phyloP scores from a whole-genome alignment of 2,113 vertebrate species.

The Anoura caudifer region DNA sequence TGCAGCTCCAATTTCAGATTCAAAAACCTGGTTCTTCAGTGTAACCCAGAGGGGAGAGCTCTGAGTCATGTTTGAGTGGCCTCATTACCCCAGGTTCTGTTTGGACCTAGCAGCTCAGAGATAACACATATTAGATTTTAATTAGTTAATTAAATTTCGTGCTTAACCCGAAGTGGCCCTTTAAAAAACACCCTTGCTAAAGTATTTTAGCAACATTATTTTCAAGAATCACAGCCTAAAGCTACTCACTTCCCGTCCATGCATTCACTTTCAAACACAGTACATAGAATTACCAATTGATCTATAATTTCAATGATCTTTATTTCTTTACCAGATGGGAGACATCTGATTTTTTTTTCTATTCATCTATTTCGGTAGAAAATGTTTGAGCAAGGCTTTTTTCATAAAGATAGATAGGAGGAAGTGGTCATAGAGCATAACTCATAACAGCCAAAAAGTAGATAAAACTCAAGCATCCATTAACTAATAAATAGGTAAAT shows the following conservation, averaged over 20 bases:
- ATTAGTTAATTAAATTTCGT: constrained; percentile 18
- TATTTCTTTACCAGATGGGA: not conserved
- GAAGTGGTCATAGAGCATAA: not conserved
- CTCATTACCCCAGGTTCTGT: not conserved
- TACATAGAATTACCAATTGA: not conserved
- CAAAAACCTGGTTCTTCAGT: not conserved
- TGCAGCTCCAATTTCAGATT: not conserved
- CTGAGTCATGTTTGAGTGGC: not conserved
- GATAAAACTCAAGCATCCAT: not conserved
- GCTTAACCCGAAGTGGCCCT: not conserved
- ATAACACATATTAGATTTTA: not conserved
- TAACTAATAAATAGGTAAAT: not conserved
- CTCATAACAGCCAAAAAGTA: not conserved
- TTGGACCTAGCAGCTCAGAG: not conserved
- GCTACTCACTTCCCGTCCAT: not conserved
- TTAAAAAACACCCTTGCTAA: not conserved
- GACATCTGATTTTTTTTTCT: not conserved
- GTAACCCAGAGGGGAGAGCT: not conserved
- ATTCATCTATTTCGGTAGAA: not conserved
- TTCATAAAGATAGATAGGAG: not conserved
- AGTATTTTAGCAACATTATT: not conserved
- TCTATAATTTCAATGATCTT: not conserved
- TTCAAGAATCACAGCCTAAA: not conserved
- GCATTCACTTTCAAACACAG: not conserved
- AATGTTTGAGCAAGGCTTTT: not conserved